These are phyloP conservation scores for Lagorchestes hirsutus DNA, from an alignment of 2,797 vertebrate genomes.

Conservation along the genomic window DNA sequence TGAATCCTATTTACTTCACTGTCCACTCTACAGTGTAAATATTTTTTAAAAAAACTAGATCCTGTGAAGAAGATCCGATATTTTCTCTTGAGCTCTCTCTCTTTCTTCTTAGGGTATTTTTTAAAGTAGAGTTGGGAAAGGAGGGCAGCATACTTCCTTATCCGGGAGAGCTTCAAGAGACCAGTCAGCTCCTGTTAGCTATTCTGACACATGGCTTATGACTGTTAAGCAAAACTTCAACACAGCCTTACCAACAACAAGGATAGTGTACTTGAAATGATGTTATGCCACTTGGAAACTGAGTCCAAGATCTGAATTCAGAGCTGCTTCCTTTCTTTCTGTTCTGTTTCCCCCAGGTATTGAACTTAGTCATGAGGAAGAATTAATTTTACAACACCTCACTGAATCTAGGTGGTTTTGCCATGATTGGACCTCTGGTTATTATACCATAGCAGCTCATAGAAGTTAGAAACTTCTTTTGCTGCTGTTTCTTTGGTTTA, in stretches of 20 bases:
- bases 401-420: conserved; percentile 84
- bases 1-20: conserved; percentile 47
- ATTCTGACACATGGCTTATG: conserved; percentile 89
- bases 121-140: conserved; percentile 76
- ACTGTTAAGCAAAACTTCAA: conserved; percentile 93
- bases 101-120: conserved; percentile 67
- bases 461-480: conserved; percentile 57
- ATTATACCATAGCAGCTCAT: conserved; percentile 78
- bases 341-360: conserved; percentile 80
- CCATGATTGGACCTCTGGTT: conserved; percentile 77
- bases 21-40: conserved; percentile 58
- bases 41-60: conserved; percentile 56
- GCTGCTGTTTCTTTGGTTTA: neutral
- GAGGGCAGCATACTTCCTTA: conserved; percentile 71
- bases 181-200: conserved; percentile 87
- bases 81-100: conserved; percentile 23
- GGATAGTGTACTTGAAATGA: conserved; percentile 83
- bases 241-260: conserved; percentile 88
- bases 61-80: conserved; percentile 43
- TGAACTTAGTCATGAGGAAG: conserved; percentile 88
- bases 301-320: conserved; percentile 81
- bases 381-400: conserved; percentile 84
- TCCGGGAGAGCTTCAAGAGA: conserved; percentile 66
- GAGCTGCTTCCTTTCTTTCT: conserved; percentile 50
- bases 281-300: conserved; percentile 81